Percentiles rank a stretch among this genome's conserved stretches.
Evolutionary conservation across 2,113 vertebrate species (phyloP).

Genomic region (Probosciger aterrimus): DNA sequence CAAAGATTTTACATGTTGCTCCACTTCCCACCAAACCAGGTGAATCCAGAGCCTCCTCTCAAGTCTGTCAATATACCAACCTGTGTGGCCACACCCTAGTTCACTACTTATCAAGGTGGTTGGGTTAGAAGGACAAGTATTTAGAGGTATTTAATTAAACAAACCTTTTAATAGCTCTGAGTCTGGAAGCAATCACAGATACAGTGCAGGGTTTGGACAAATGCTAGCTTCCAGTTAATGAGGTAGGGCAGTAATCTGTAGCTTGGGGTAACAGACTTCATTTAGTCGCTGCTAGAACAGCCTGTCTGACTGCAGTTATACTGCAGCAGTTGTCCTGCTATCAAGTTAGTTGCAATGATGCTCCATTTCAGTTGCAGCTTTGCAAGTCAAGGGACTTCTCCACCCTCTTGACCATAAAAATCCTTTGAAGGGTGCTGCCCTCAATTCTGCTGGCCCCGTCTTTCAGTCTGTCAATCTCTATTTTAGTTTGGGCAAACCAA

Average conservation of each 20-base stretch:
- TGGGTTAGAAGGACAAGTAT: background rate
- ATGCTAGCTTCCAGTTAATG: background rate
- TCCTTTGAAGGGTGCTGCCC: background rate
- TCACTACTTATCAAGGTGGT: background rate
- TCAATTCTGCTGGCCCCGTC: background rate
- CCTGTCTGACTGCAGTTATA: background rate
- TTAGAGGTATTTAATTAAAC: background rate
- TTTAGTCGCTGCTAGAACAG: background rate
- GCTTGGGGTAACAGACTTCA: background rate
- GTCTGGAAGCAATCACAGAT: background rate
- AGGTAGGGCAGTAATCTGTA: background rate
- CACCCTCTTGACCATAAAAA: background rate
- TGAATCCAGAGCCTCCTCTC: background rate
- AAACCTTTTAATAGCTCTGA: background rate
- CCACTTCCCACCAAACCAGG: background rate
- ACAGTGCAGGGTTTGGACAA: background rate
- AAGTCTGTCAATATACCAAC: background rate
- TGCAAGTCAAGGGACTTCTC: background rate
- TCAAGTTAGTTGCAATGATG: background rate
- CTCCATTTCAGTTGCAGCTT: background rate
- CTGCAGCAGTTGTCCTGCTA: background rate
- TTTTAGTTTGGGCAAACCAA: background rate
- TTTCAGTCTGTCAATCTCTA: background rate
- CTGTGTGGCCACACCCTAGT: background rate
- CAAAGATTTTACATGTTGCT: background rate